Conservation (phyloP, 1,140 invertebrate species). For the Neoseiulus cucumeris region DNA sequence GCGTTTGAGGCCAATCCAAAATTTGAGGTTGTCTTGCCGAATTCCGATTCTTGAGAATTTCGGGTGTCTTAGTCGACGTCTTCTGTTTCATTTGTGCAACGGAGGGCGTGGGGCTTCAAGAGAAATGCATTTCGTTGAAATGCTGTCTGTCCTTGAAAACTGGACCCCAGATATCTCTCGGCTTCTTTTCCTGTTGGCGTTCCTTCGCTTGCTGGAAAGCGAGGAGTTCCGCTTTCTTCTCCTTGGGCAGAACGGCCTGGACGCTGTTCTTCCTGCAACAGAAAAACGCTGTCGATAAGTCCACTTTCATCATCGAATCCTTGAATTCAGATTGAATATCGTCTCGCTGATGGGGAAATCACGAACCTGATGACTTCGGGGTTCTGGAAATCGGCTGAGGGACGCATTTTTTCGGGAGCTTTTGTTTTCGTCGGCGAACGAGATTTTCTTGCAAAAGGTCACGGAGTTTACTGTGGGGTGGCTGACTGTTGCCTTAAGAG, state of each 20-base stretch:
- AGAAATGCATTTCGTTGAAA: constrained; percentile 45
- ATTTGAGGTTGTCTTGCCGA: no score
- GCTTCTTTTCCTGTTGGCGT: not conserved
- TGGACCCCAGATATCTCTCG: constrained; percentile 37
- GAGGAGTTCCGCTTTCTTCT: constrained; percentile 27
- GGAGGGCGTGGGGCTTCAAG: constrained; percentile 24
- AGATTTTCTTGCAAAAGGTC: no score
- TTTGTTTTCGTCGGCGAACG: constrained; percentile 11
- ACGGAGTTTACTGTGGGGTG: no score
- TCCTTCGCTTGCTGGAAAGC: not conserved
- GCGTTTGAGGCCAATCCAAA: no score
- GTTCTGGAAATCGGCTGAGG: not conserved
- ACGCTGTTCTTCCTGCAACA: constrained; percentile 30
- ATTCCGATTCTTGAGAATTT: no score
- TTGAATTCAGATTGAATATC: constrained; percentile 14
- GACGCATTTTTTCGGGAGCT: constrained; percentile 20
- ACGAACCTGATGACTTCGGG: not conserved
- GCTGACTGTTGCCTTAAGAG: no score
- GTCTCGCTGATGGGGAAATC: no score
- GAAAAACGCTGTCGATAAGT: constrained; percentile 14
- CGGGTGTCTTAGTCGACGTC: no score
- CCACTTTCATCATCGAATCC: not conserved
- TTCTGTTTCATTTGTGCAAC: no score
- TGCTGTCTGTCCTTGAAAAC: constrained; percentile 46
- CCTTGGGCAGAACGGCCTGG: constrained; percentile 21